These are phyloP conservation scores for Cotesia typhae DNA, from an alignment of 1,140 invertebrate genomes.

Conservation along the genomic window DNA sequence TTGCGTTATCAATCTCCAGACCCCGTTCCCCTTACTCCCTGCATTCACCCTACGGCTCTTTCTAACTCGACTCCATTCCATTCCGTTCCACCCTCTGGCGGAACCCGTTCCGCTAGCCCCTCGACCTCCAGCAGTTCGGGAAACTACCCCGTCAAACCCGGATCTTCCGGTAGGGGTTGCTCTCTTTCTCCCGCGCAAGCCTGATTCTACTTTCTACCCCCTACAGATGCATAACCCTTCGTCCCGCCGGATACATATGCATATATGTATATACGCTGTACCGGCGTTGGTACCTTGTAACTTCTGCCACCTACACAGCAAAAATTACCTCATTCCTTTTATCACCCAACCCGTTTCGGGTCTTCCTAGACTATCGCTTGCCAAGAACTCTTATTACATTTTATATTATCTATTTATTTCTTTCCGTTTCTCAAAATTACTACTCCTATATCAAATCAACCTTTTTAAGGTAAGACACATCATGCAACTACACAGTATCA, in stretches of 20 bases:
- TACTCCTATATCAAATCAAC: constrained; percentile 29
- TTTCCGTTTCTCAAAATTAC: not conserved
- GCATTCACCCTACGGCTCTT: constrained; percentile 47
- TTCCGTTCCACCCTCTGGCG: constrained; percentile 53
- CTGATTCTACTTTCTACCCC: constrained; percentile 41
- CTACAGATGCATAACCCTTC: constrained; percentile 46
- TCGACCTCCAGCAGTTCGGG: constrained; percentile 42
- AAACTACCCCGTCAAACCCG: constrained; percentile 56
- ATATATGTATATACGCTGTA: constrained; percentile 21
- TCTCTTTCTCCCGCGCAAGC: constrained; percentile 50
- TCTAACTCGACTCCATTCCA: constrained; percentile 59
- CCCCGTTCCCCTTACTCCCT: constrained; percentile 50
- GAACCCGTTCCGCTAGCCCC: constrained; percentile 38
- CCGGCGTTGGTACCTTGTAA: constrained; percentile 3
- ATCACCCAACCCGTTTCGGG: constrained; percentile 35
- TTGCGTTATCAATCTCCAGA: constrained; percentile 67
- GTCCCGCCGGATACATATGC: constrained; percentile 33
- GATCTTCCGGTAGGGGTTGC: constrained; percentile 51
- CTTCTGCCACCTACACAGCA: constrained; percentile 9
- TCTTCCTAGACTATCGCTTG: constrained; percentile 43
- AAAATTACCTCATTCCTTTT: constrained; percentile 26
- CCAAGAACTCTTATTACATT: constrained; percentile 60
- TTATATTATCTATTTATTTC: constrained; percentile 49
- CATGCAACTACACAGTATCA: too few species aligned
- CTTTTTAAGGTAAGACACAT: not conserved